A percentile compares a stretch with the other conserved stretches of the same genome.
Conservation (phyloP, 92 coral and sea anemone species). For the Porites rus region DNA sequence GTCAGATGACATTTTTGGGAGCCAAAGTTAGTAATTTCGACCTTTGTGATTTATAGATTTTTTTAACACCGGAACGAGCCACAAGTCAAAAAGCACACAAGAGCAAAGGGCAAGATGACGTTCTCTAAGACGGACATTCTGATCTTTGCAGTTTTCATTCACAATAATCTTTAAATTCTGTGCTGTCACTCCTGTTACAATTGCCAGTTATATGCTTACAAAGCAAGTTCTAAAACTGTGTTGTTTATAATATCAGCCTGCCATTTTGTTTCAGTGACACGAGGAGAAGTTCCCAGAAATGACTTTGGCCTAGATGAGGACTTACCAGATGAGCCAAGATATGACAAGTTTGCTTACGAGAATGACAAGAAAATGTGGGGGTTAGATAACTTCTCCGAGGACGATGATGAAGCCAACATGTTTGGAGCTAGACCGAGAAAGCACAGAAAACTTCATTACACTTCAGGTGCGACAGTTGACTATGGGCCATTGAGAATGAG, state of each 20-base stretch:
- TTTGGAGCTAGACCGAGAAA: background rate
- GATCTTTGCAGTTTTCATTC: too few relatives aligned
- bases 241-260: background rate
- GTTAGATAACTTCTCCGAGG: slow-evolving; percentile 6
- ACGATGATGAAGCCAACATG: slow-evolving; percentile 21
- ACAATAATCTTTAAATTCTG: too few relatives aligned
- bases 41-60: too few relatives aligned
- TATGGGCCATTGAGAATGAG: background rate
- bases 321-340: slow-evolving; percentile 34
- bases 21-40: slow-evolving; percentile 17
- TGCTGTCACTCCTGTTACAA: background rate
- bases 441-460: slow-evolving; percentile 13
- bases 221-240: background rate
- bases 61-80: background rate
- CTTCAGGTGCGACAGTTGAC: slow-evolving; percentile 11
- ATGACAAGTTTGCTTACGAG: slow-evolving; percentile 47
- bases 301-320: slow-evolving; percentile 15
- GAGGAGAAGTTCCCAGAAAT: slow-evolving; percentile 27
- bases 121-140: too few relatives aligned
- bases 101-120: too few relatives aligned
- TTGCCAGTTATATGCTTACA: background rate
- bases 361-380: slow-evolving; percentile 47
- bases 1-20: slow-evolving; percentile 27
- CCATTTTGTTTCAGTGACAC: slow-evolving; percentile 10
- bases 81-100: too few relatives aligned